Evolutionary conservation across 2,888 invertebrate genomes (phyloP).

Genomic region (Trichogramma dendrolimi): DNA sequence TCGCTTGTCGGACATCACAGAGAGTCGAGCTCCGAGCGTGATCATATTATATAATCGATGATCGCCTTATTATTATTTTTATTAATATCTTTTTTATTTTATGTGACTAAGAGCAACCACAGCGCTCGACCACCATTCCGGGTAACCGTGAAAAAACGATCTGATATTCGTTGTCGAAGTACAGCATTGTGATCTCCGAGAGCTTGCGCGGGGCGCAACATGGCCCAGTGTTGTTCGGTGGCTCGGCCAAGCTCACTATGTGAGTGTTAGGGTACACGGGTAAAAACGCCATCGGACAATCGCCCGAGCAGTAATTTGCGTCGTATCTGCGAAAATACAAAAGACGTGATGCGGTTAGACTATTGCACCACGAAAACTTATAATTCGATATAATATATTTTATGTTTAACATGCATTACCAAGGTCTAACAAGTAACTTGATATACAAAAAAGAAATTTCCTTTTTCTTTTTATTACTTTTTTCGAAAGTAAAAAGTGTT

Average conservation of each 20-base stretch:
- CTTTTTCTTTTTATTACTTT: too few relatives aligned
- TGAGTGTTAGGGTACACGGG: constrained; percentile 87
- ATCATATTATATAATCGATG: too few relatives aligned
- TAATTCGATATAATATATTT: too few relatives aligned
- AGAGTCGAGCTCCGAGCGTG: too few relatives aligned
- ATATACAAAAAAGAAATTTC: too few relatives aligned
- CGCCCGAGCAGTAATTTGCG: constrained; percentile 94
- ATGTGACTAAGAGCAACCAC: constrained; percentile 76
- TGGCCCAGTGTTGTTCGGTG: constrained; percentile 74
- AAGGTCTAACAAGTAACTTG: too few relatives aligned
- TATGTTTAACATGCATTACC: too few relatives aligned
- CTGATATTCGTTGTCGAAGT: constrained; percentile 83
- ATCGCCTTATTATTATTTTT: neutral
- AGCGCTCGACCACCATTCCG: constrained; percentile 91
- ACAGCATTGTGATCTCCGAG: constrained; percentile 85
- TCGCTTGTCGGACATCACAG: too few relatives aligned
- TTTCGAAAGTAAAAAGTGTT: too few relatives aligned
- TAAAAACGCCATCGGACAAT: constrained; percentile 84
- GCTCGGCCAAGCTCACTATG: constrained; percentile 75
- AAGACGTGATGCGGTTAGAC: neutral
- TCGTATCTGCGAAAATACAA: constrained; percentile 61
- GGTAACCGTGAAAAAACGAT: constrained; percentile 84
- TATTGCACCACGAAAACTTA: too few relatives aligned
- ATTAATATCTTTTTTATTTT: neutral
- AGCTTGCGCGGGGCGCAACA: constrained; percentile 90